A percentile compares a stretch with the other conserved stretches of the same genome.
Evolutionary conservation across 2,797 vertebrate species (phyloP).

Genomic region (Peromyscus nudipes): DNA sequence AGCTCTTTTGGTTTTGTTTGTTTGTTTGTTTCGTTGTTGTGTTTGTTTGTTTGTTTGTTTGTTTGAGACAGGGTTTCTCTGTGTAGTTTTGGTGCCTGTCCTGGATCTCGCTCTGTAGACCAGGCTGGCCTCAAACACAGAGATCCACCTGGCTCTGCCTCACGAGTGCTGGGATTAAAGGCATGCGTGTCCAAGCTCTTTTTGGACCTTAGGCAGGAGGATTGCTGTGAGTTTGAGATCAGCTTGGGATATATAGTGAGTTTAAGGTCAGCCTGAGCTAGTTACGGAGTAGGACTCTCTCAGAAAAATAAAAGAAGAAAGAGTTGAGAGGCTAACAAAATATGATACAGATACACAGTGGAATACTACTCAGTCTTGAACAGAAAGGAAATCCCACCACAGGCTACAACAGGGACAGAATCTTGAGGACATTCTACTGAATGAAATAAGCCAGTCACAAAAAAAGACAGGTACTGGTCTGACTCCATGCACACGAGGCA

Average conservation of each 20-base stretch:
- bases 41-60: no score
- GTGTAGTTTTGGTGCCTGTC: no score
- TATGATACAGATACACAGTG: not conserved
- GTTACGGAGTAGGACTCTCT: not conserved
- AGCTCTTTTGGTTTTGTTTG: not conserved
- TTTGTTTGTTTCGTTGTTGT: no score
- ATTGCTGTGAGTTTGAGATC: not conserved
- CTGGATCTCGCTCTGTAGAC: no score
- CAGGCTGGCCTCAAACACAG: no score
- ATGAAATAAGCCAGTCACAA: not conserved
- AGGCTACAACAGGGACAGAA: not conserved
- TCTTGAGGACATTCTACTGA: not conserved
- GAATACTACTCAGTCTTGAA: not conserved
- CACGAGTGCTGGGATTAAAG: no score
- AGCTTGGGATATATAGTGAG: not conserved
- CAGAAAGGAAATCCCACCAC: not conserved
- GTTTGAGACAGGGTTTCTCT: no score
- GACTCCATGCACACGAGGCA: rapidly evolving
- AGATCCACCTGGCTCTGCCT: no score
- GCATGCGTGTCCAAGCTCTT: not conserved
- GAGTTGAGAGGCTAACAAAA: not conserved
- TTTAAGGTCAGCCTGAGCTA: not conserved
- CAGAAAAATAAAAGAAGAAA: not conserved
- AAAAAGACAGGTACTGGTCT: rapidly evolving
- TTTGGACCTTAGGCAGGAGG: not conserved